These are phyloP conservation scores for Dorcus parallelipipedus DNA, from an alignment of 2,888 invertebrate genomes.

Conservation along the genomic window DNA sequence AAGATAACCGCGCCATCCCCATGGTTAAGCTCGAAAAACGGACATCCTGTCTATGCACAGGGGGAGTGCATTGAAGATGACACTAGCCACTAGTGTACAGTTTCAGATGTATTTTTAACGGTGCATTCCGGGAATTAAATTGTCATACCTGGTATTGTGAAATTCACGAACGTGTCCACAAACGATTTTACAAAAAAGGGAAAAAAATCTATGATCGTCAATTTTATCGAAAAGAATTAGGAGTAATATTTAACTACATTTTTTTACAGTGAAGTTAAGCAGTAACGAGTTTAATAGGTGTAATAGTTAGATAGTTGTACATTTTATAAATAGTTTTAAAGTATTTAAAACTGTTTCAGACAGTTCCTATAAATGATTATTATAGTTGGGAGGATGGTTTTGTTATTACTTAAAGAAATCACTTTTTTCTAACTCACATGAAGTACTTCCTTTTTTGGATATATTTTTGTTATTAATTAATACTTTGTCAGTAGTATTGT, in stretches of 20 bases:
- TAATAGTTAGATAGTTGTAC: constrained; percentile 13
- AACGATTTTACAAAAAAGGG: no score
- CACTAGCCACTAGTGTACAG: no score
- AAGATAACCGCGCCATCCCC: no score
- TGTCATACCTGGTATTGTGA: not conserved
- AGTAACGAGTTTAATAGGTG: constrained; percentile 1
- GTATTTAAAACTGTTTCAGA: constrained; percentile 13
- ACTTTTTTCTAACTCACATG: not conserved
- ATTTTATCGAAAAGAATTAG: not conserved
- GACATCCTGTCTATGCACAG: no score
- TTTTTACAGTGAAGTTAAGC: not conserved
- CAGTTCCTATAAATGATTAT: constrained; percentile 13
- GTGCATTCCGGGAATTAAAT: no score
- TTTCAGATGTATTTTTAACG: no score
- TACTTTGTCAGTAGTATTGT: no score
- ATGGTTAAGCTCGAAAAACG: no score
- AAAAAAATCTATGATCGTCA: not conserved
- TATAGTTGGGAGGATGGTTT: not conserved
- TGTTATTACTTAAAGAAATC: constrained; percentile 4
- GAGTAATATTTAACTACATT: not conserved
- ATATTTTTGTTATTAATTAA: no score
- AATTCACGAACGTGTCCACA: not conserved
- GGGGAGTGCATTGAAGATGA: no score
- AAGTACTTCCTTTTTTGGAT: not conserved
- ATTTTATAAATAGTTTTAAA: constrained; percentile 18